Evolutionary conservation across 2,797 vertebrate genomes (phyloP).

Genomic region (Tapera naevia): DNA sequence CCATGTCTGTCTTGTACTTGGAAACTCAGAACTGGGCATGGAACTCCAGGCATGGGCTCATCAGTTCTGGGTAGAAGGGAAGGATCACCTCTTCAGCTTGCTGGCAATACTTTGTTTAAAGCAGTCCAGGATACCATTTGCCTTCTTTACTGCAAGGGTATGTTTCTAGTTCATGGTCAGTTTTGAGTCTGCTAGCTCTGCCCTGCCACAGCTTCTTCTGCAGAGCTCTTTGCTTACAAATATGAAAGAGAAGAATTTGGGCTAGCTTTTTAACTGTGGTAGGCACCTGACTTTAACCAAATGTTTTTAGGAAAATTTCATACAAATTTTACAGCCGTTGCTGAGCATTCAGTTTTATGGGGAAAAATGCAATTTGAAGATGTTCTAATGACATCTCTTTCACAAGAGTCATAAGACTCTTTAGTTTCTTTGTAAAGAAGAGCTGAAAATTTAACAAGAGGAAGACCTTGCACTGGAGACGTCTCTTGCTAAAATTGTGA

Average conservation of each 20-base stretch:
- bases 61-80: background rate
- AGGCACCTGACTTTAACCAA: background rate
- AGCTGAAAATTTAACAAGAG: background rate
- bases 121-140: background rate
- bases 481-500: background rate
- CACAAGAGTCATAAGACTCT: background rate
- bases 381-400: background rate
- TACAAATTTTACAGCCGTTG: background rate
- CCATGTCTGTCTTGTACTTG: accelerated
- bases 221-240: background rate
- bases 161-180: background rate
- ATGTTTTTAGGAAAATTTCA: background rate
- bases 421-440: background rate
- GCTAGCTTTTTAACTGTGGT: background rate
- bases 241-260: background rate
- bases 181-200: background rate
- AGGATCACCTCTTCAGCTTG: background rate
- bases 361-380: background rate
- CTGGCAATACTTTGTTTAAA: background rate
- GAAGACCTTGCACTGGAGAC: background rate
- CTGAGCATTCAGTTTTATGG: background rate
- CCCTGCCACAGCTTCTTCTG: background rate
- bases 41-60: background rate
- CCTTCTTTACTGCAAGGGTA: background rate
- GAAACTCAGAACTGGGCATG: background rate